Evolutionary conservation across 2,797 vertebrate species (phyloP).

Genomic region (Austrolebias charrua): DNA sequence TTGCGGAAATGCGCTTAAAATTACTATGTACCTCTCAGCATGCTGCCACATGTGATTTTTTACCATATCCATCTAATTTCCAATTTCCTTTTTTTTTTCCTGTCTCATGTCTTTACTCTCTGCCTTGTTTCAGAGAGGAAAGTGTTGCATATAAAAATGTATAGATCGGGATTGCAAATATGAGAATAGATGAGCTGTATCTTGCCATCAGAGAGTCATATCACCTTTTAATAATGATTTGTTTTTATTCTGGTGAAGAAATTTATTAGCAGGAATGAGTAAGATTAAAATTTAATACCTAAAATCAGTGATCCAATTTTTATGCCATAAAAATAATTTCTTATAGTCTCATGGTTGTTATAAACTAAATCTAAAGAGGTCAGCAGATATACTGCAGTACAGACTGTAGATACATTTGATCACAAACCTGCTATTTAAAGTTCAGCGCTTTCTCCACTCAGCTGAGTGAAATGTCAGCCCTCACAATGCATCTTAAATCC

Average conservation of each 20-base stretch:
- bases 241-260: no score
- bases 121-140: conserved; percentile 12
- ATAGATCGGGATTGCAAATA: conserved; percentile 19
- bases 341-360: no score
- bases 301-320: no score
- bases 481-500: conserved; percentile 13
- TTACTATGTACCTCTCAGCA: conserved; percentile 14
- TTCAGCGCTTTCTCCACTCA: conserved; percentile 15
- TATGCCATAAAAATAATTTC: no score
- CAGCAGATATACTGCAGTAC: conserved; percentile 4
- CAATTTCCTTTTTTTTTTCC: conserved; percentile 22
- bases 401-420: conserved; percentile 21
- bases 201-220: conserved; percentile 3
- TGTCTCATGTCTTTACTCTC: conserved; percentile 9
- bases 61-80: conserved; percentile 20
- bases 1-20: conserved; percentile 5
- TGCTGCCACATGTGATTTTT: conserved; percentile 1
- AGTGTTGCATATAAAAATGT: conserved; percentile 30
- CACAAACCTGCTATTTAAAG: conserved; percentile 11
- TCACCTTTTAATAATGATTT: background rate
- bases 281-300: no score
- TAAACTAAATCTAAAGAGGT: background rate
- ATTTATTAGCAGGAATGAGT: no score
- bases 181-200: conserved; percentile 15
- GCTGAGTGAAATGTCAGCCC: conserved; percentile 25